Conservation (phyloP, 2,888 invertebrate species). For the Caenorhabditis japonica region DNA sequence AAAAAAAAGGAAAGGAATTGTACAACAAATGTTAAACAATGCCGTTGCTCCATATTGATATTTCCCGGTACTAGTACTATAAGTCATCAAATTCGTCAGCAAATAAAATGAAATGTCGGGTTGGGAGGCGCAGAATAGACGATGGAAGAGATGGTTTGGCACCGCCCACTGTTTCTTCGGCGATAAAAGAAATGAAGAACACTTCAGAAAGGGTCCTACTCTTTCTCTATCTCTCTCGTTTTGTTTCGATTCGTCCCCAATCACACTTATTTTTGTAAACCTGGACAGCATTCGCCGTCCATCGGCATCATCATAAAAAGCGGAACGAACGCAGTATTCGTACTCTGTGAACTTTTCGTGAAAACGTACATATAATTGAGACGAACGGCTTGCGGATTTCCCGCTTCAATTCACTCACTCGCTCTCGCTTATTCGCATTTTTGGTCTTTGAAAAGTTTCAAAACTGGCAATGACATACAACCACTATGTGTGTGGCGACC, state of each 20-base stretch:
- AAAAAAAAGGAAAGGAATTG: constrained; percentile 1
- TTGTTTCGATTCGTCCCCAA: background rate
- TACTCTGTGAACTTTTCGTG: constrained; percentile 27
- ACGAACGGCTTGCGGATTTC: too few relatives aligned
- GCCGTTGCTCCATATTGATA: constrained; percentile 34
- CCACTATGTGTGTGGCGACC: constrained; percentile 4
- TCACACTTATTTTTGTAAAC: constrained; percentile 15
- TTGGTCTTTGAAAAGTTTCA: constrained; percentile 38
- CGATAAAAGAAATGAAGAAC: constrained; percentile 51
- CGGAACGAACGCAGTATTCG: constrained; percentile 14
- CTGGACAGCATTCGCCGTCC: background rate
- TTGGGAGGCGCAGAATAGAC: constrained; percentile 8
- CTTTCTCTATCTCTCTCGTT: constrained; percentile 1
- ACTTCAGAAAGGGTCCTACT: constrained; percentile 33
- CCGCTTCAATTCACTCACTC: constrained; percentile 41
- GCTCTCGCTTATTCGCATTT: constrained; percentile 40
- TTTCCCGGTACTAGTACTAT: constrained; percentile 48
- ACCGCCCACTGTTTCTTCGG: constrained; percentile 35
- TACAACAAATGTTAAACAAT: constrained; percentile 42
- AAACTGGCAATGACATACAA: constrained; percentile 29
- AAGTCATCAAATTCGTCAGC: constrained; percentile 52
- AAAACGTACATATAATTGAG: constrained; percentile 26
- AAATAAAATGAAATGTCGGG: constrained; percentile 39
- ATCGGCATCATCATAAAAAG: background rate
- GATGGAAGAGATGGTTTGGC: constrained; percentile 28